Conservation (phyloP, 2,888 invertebrate genomes). For the Eilema griseolum region DNA sequence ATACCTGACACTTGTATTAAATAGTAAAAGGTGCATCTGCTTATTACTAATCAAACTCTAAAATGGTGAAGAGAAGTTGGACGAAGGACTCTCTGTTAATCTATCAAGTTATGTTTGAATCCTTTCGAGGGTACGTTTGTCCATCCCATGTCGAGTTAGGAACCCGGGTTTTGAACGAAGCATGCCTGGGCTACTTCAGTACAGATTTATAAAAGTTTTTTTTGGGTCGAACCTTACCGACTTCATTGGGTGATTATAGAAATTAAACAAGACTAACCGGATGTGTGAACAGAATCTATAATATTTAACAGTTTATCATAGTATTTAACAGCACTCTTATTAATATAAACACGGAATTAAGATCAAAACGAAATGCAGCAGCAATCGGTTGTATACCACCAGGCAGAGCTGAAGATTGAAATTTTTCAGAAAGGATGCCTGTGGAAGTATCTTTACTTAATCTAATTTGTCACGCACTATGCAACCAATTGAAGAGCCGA, state of each 20-base stretch:
- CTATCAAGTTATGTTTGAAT: conserved; percentile 60
- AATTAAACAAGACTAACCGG: background rate
- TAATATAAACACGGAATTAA: no score
- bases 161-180: conserved; percentile 8
- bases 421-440: no score
- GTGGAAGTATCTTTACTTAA: no score
- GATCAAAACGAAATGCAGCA: no score
- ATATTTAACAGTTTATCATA: no score
- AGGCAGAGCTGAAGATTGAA: no score
- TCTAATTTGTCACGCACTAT: no score
- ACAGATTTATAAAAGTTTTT: background rate
- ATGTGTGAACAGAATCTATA: background rate
- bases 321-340: no score
- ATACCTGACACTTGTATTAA: no score
- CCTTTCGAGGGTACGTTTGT: conserved; percentile 34
- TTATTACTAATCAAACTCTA: conserved; percentile 60
- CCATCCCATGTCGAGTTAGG: conserved; percentile 20
- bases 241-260: background rate
- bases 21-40: conserved; percentile 50
- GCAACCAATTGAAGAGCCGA: no score
- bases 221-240: background rate
- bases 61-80: conserved; percentile 49
- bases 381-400: no score
- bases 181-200: background rate
- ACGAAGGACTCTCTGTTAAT: conserved; percentile 56